These are phyloP conservation scores for Leucopternis melanops DNA, from an alignment of 2,113 vertebrate species.

Conservation along the genomic window DNA sequence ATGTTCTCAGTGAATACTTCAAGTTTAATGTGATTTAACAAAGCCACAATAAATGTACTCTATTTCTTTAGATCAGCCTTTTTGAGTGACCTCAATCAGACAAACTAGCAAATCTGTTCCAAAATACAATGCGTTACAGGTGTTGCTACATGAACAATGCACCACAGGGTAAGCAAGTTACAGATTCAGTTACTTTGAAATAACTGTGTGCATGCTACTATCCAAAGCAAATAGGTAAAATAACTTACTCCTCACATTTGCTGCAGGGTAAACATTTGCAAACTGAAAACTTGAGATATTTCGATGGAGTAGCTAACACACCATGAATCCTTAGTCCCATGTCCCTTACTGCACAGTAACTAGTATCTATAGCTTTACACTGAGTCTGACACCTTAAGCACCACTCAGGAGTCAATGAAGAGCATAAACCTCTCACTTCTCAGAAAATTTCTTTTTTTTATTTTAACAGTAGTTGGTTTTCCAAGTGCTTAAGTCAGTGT, in stretches of 20 bases:
- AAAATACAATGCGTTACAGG: neutral
- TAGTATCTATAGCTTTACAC: neutral
- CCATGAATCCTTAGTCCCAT: neutral
- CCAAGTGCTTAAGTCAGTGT: neutral
- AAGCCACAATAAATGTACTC: neutral
- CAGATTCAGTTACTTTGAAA: neutral
- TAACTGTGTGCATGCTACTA: neutral
- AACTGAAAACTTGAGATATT: neutral
- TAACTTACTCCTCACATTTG: neutral
- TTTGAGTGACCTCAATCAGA: neutral
- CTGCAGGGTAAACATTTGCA: neutral
- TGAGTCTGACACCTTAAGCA: neutral
- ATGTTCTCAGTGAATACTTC: neutral
- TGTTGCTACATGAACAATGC: neutral
- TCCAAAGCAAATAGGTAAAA: neutral
- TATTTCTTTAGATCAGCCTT: neutral
- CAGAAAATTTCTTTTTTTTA: neutral
- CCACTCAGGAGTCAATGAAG: neutral
- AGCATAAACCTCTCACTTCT: neutral
- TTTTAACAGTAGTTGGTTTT: neutral
- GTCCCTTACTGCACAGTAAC: neutral
- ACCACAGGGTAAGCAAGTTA: neutral
- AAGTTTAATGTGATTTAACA: neutral
- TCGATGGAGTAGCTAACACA: neutral
- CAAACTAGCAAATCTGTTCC: neutral